Percentiles rank a stretch among this genome's conserved stretches.
Conservation (phyloP, 2,797 vertebrate species). For the Cossypha heuglini region DNA sequence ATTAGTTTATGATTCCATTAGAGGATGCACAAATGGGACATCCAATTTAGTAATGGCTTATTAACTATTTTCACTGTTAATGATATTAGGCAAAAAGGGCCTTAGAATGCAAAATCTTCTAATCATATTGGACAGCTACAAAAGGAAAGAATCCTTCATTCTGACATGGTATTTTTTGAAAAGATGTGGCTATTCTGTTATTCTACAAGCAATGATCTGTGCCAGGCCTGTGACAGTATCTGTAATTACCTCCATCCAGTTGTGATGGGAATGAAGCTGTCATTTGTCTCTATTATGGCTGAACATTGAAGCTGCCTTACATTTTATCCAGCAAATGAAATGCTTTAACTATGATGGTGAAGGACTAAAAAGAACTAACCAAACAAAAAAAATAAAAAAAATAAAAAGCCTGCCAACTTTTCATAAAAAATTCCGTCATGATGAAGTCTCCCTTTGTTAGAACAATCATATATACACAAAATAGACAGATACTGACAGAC, state of each 20-base stretch:
- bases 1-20: not conserved
- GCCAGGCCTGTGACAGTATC: slow-evolving; percentile 67
- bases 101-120: slow-evolving; percentile 13
- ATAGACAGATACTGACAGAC: not conserved
- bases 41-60: not conserved
- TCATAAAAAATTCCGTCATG: not conserved
- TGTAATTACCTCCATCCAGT: slow-evolving; percentile 80
- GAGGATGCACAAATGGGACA: not conserved
- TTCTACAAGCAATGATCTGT: slow-evolving; percentile 67
- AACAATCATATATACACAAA: not conserved
- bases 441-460: not conserved
- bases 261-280: slow-evolving; percentile 66
- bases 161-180: not conserved
- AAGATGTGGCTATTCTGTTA: not conserved
- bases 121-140: slow-evolving; percentile 16
- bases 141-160: not conserved
- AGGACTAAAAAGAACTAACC: not conserved
- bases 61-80: slow-evolving; percentile 27
- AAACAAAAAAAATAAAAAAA: not conserved
- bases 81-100: not conserved
- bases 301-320: slow-evolving; percentile 74
- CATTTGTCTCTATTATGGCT: slow-evolving; percentile 80
- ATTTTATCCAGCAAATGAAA: slow-evolving; percentile 82
- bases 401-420: not conserved
- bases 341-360: slow-evolving; percentile 71